A percentile compares a stretch with the other conserved stretches of the same genome.
Evolutionary conservation across 2,797 vertebrate species (phyloP).

Genomic region (Ctenosaura bakeri): DNA sequence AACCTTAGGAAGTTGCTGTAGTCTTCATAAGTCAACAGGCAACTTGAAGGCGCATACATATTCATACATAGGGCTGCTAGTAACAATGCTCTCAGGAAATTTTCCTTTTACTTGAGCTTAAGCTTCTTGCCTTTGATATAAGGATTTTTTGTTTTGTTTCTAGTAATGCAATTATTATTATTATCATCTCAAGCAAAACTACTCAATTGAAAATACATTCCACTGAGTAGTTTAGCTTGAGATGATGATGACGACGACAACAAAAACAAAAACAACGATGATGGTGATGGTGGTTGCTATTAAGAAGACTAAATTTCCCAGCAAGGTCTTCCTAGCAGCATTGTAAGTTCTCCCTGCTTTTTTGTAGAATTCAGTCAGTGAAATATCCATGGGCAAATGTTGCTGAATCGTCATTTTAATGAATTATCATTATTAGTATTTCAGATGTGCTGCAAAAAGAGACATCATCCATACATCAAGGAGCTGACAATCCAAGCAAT

Average conservation of each 20-base stretch:
- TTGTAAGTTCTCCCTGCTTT: neutral
- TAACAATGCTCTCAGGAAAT: neutral
- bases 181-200: no score
- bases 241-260: neutral
- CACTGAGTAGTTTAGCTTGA: neutral
- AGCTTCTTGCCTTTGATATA: neutral
- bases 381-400: constrained; percentile 33
- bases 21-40: no score
- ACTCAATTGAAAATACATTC: neutral
- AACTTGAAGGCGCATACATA: neutral
- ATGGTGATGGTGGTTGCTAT: neutral
- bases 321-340: neutral
- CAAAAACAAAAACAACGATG: neutral
- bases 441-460: constrained; percentile 34
- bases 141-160: neutral
- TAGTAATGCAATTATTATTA: neutral
- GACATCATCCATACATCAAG: constrained; percentile 21
- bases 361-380: constrained; percentile 11
- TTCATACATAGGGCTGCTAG: neutral
- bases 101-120: neutral
- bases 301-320: constrained; percentile 37
- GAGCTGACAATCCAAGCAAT: constrained; percentile 33
- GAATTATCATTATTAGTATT: constrained; percentile 48
- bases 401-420: constrained; percentile 49
- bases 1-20: no score